Evolutionary conservation across 2,888 invertebrate genomes (phyloP).

Genomic region (Leptopilina syphax): DNA sequence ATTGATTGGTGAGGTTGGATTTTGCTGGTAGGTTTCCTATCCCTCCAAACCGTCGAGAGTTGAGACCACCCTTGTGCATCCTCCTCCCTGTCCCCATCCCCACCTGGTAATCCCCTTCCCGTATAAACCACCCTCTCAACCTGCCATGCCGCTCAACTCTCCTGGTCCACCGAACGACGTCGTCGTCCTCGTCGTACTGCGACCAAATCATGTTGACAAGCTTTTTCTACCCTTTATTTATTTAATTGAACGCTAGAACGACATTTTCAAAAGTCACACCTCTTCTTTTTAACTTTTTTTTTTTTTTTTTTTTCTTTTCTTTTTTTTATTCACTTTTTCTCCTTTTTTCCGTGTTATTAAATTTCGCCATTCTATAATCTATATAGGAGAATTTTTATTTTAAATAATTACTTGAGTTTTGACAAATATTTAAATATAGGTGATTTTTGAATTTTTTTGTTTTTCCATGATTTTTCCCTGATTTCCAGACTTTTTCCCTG

Average conservation of each 20-base stretch:
- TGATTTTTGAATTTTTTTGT: too few species aligned
- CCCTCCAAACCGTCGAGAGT: slow-evolving; percentile 64
- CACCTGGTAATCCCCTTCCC: slow-evolving; percentile 54
- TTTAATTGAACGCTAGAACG: slow-evolving; percentile 60
- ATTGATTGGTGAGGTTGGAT: slow-evolving; percentile 75
- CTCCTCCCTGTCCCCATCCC: slow-evolving; percentile 54
- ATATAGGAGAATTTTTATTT: too few species aligned
- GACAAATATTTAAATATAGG: too few species aligned
- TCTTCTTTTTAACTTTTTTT: slow-evolving; percentile 19
- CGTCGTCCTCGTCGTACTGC: slow-evolving; percentile 40
- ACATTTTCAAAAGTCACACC: slow-evolving; percentile 56
- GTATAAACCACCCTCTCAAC: slow-evolving; percentile 38
- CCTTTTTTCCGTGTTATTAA: too few species aligned
- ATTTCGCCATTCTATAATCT: too few species aligned
- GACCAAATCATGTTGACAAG: slow-evolving; percentile 51
- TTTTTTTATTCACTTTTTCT: too few species aligned
- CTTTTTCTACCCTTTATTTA: slow-evolving; percentile 60
- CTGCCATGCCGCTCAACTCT: not conserved
- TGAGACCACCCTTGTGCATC: slow-evolving; percentile 58
- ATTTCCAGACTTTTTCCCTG: too few species aligned
- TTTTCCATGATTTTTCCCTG: too few species aligned
- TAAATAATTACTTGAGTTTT: too few species aligned
- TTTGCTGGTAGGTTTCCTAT: slow-evolving; percentile 67
- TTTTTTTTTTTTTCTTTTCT: too few species aligned
- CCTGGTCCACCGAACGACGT: slow-evolving; percentile 56